Percentiles rank a stretch among this genome's conserved stretches.
These are phyloP conservation scores for Dorcus hopei DNA, from an alignment of 2,888 invertebrate species.

Conservation along the genomic window DNA sequence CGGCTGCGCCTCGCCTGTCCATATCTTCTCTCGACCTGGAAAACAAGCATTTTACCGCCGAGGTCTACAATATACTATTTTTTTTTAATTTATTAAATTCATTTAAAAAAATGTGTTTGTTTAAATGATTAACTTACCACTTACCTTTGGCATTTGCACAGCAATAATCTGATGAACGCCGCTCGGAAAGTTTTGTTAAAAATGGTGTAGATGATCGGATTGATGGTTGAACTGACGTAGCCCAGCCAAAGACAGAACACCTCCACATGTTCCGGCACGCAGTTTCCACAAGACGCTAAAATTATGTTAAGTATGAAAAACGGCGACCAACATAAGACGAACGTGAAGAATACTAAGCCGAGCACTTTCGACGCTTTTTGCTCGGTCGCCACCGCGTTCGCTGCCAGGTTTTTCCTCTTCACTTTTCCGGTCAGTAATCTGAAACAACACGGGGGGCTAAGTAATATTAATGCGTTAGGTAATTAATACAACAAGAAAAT, in stretches of 20 bases:
- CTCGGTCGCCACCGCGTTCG: constrained; percentile 83
- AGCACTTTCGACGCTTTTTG: constrained; percentile 94
- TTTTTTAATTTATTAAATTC: no score
- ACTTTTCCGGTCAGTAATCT: constrained; percentile 69
- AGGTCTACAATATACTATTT: no score
- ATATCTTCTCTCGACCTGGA: no score
- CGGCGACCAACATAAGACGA: constrained; percentile 90
- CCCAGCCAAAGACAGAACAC: constrained; percentile 88
- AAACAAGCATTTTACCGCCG: no score
- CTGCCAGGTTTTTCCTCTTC: constrained; percentile 68
- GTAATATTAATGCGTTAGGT: no score
- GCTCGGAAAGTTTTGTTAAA: constrained; percentile 88
- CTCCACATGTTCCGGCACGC: constrained; percentile 73
- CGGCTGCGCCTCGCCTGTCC: no score
- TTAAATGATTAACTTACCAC: constrained; percentile 9
- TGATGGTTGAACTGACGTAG: constrained; percentile 88
- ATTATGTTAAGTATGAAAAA: constrained; percentile 87
- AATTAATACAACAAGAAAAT: no score
- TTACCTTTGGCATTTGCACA: constrained; percentile 74
- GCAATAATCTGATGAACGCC: constrained; percentile 73
- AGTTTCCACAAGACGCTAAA: constrained; percentile 79
- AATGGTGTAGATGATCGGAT: constrained; percentile 90
- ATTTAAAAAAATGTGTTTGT: no score
- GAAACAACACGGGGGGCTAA: constrained; percentile 31
- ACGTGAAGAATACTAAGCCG: constrained; percentile 88